Evolutionary conservation across 2,888 invertebrate species (phyloP).

Genomic region (Metalampra italica): DNA sequence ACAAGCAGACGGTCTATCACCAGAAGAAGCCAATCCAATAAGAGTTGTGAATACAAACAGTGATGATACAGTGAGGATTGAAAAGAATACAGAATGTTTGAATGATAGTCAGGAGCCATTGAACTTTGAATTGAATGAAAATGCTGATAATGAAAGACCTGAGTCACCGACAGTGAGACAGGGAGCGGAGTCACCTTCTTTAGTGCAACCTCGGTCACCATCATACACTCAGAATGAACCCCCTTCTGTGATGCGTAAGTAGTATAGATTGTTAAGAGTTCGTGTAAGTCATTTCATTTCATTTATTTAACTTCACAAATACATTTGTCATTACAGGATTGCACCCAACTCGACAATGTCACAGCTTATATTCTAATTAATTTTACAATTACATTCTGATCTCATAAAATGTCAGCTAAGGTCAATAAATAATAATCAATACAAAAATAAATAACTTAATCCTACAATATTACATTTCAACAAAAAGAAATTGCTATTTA

Average conservation of each 20-base stretch:
- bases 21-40: background rate
- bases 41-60: background rate
- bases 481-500: too few species aligned
- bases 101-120: background rate
- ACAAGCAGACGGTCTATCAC: slow-evolving; percentile 8
- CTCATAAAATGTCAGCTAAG: too few species aligned
- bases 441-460: too few species aligned
- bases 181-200: background rate
- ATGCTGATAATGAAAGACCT: slow-evolving; percentile 5
- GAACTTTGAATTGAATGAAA: slow-evolving; percentile 20
- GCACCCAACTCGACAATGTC: too few species aligned
- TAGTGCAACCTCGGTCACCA: background rate
- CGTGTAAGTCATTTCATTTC: too few species aligned
- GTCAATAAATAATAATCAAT: too few species aligned
- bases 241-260: slow-evolving; percentile 27
- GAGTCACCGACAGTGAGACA: background rate
- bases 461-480: too few species aligned
- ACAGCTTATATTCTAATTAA: too few species aligned
- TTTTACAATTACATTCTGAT: too few species aligned
- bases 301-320: too few species aligned
- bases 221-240: slow-evolving; percentile 15
- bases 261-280: background rate
- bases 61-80: background rate
- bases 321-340: too few species aligned
- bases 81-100: background rate